Evolutionary conservation across 2,888 invertebrate species (phyloP), one percentile per base, ranked within the genome.

Genomic region (Caenorhabditis doughertyi): DNA sequence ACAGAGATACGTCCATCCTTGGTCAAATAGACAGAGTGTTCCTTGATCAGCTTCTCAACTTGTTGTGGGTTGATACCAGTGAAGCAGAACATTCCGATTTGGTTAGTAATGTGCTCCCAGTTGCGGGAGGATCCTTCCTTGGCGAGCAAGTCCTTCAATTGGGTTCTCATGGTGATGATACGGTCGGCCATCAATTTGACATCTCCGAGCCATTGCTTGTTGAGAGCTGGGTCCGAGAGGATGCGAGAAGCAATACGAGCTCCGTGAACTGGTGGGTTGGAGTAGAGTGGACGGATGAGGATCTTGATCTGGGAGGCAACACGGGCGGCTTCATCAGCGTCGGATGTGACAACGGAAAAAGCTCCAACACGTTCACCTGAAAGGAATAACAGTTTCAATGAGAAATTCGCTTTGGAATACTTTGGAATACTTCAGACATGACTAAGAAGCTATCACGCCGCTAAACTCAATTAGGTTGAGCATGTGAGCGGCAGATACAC

Each of bases 21-120:
- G 81, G 98, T 94, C 93, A 98, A 94, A 93, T 98, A 99, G 84
- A 99, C 84, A 35, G 90, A 89, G 86, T 91, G 90, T 71, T 88
- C 86, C 72, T 89, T 88, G 84, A 84, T 88, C 51, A 91, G 86
- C 65, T 87, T 84, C 65, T 90, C 89, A 8, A 86, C 86, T 73
- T 88, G 88, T 35, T 87, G 82, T 35, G 84, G 94, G 90, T 94
- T 95, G 8, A 99, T 94, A 0, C 99, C 99, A 11, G 98, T 98
- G 93, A 96, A 99, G 3, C 97, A 98, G 94, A 99, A 99, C 96
- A 99, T 96, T 87, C 99, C 99, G 92, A 97, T 98, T 93, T 98
- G 92, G 53, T 95, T 94, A 11, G 95, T 95, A 87, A 99, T 96
- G 93, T 99, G 98, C 90, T 96, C 95, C 99, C 99, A 99, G 87